Evolutionary conservation across 2,113 vertebrate species (phyloP).

Genomic region (Okapia johnstoni): DNA sequence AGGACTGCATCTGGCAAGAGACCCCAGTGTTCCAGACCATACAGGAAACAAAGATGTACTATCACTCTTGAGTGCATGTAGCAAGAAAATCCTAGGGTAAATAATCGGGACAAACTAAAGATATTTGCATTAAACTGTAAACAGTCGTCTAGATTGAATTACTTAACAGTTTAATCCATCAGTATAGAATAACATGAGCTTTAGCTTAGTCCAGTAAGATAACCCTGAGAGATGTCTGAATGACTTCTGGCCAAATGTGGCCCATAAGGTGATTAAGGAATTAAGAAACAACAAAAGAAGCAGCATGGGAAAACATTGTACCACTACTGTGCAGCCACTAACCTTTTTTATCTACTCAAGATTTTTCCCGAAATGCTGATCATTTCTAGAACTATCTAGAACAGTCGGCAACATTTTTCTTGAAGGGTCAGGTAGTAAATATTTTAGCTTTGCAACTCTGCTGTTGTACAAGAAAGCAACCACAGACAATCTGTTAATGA

Average conservation of each 20-base stretch:
- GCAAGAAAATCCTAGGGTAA: slow-evolving; percentile 41
- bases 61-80: neutral
- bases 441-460: slow-evolving; percentile 31
- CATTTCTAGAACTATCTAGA: slow-evolving; percentile 25
- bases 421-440: neutral
- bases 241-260: slow-evolving; percentile 2
- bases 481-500: neutral
- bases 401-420: neutral
- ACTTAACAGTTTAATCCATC: neutral
- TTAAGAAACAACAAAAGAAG: slow-evolving; percentile 30
- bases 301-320: neutral
- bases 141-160: slow-evolving; percentile 24
- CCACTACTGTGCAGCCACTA: neutral
- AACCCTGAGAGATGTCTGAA: slow-evolving; percentile 1
- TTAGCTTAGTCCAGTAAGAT: neutral
- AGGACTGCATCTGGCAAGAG: neutral
- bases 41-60: neutral
- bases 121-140: neutral
- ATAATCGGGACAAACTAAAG: neutral
- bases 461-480: neutral
- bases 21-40: neutral
- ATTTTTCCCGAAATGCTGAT: neutral
- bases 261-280: slow-evolving; percentile 19
- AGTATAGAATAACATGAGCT: neutral
- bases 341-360: neutral